Conservation (phyloP, 2,113 vertebrate species). For the Indicator indicator region DNA sequence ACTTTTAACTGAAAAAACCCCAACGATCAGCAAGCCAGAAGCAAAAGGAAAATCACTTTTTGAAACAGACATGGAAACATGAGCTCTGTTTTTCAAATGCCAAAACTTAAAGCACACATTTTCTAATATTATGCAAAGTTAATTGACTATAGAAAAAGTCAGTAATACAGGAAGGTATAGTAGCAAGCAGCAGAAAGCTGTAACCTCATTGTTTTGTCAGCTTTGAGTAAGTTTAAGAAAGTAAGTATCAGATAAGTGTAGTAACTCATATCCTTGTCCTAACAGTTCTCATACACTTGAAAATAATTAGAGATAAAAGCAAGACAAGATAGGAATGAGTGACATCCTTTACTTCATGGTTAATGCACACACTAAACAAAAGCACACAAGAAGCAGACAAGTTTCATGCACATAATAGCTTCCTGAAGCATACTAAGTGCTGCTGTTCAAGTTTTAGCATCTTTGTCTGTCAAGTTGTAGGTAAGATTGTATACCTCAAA, state of each 20-base stretch:
- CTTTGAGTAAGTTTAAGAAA: background rate
- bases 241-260: background rate
- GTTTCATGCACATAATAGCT: background rate
- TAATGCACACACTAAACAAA: background rate
- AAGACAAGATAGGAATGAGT: background rate
- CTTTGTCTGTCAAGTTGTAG: background rate
- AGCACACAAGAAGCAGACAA: background rate
- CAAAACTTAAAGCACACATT: background rate
- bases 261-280: background rate
- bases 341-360: conserved; percentile 14
- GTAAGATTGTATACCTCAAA: background rate
- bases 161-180: background rate
- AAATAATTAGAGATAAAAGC: background rate
- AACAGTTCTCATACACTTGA: background rate
- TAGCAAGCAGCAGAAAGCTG: background rate
- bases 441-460: background rate
- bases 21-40: background rate
- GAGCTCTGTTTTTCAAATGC: background rate
- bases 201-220: background rate
- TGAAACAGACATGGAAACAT: background rate
- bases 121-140: background rate
- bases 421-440: background rate
- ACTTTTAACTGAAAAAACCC: background rate
- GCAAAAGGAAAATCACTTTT: background rate
- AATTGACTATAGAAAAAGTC: background rate